Evolutionary conservation across 1,140 invertebrate species (phyloP), one percentile per base, ranked within the genome.

Genomic region (Pogonus chalceus): DNA sequence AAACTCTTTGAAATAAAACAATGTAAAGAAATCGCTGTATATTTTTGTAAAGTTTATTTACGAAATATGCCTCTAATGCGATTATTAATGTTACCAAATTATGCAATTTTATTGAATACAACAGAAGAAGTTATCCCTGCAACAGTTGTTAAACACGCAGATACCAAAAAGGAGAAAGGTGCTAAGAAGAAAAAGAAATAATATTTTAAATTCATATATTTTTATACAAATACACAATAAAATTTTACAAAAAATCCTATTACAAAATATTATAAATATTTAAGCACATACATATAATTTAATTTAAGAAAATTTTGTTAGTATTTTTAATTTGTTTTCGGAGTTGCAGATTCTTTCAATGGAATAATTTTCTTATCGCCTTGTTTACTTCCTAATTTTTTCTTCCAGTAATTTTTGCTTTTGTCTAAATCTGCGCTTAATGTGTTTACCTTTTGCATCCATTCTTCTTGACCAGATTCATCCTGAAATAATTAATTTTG

Each of bases 1-100:
- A 58, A 66, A 54, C 50, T 69, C 23, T 69, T 65, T 47, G 58
- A 37, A 20, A 46, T 59, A n/a, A 55, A 60, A 20, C 61, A 69
- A 62, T 56, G 59, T 2, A 56, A 59, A 37, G 35, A 57, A 23
- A 55, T 65, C 20, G 53, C 68, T 48, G 52, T 57, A 47, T 67
- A 60, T 53, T 69, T 69, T 56, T 63, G 60, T 43, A 60, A 51
- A 54, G 47, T 64, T 10, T 69, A 68, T 55, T 49, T 68, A 16
- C 55, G 65, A 53, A 65, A 68, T 59, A 55, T 69, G 37, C 66
- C 66, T 0, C 52, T 69, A 18, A 63, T 69, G n/a, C 50, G 62
- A 53, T 56, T 64, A 43, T 37, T 66, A 23, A 58, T 58, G 37
- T 49, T 66, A 9, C 68, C 66, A 20, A 67, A 67, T 56, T 69